Evolutionary conservation across 2,113 vertebrate species (phyloP).

Genomic region (Saimiri boliviensis): DNA sequence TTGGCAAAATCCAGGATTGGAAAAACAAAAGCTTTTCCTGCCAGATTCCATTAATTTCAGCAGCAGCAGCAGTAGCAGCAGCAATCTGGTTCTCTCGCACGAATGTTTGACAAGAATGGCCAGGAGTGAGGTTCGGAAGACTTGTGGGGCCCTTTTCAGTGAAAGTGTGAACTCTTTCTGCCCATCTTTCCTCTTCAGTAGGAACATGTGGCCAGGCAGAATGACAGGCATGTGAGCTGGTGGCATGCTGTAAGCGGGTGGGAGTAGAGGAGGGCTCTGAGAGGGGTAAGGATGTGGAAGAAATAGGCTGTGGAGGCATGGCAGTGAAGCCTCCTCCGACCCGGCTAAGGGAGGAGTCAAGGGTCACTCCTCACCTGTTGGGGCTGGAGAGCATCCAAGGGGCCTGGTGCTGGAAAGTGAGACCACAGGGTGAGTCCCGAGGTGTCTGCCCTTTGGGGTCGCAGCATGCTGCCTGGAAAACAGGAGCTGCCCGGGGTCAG

Average conservation of each 20-base stretch:
- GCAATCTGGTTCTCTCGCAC: slow-evolving; percentile 83
- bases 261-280: not conserved
- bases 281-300: not conserved
- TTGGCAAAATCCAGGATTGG: slow-evolving; percentile 84
- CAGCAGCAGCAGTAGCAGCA: slow-evolving; percentile 72
- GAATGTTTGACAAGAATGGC: slow-evolving; percentile 80
- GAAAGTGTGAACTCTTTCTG: slow-evolving; percentile 55
- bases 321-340: not conserved
- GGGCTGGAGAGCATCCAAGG: slow-evolving; percentile 81
- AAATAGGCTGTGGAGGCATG: not conserved
- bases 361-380: slow-evolving; percentile 83
- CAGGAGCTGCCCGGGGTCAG: slow-evolving; percentile 43
- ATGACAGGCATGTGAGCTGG: not conserved
- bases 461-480: slow-evolving; percentile 70
- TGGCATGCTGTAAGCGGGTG: slow-evolving; percentile 22
- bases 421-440: slow-evolving; percentile 64
- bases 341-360: slow-evolving; percentile 61
- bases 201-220: not conserved
- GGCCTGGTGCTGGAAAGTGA: slow-evolving; percentile 78
- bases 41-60: slow-evolving; percentile 87
- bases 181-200: not conserved
- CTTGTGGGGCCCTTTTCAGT: slow-evolving; percentile 78
- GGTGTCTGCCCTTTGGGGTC: slow-evolving; percentile 76
- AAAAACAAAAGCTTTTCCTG: slow-evolving; percentile 86
- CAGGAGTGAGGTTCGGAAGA: slow-evolving; percentile 76